Evolutionary conservation across 2,113 vertebrate genomes (phyloP).

Genomic region (Cynocephalus volans): DNA sequence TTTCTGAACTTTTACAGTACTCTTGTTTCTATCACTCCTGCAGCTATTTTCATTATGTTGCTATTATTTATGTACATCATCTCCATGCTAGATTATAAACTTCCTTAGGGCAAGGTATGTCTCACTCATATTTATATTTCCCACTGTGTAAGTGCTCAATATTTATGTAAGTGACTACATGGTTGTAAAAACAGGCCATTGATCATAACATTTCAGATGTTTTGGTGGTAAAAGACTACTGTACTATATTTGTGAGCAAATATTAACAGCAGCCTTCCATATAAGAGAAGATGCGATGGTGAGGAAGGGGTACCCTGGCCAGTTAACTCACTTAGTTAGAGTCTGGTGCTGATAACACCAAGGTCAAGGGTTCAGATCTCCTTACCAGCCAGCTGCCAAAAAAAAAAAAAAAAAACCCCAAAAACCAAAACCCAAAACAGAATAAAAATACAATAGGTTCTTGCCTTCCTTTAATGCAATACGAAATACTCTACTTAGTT

Average conservation of each 20-base stretch:
- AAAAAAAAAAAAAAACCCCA: too few relatives aligned
- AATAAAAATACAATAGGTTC: neutral
- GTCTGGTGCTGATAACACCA: too few relatives aligned
- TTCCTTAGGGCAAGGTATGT: neutral
- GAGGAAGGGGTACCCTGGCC: too few relatives aligned
- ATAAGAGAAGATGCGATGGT: neutral
- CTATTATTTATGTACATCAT: neutral
- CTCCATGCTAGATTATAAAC: conserved; percentile 29
- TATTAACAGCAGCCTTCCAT: conserved; percentile 23
- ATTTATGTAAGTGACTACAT: neutral
- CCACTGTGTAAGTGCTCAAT: neutral
- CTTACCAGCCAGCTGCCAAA: too few relatives aligned
- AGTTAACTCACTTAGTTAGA: too few relatives aligned
- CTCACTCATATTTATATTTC: neutral
- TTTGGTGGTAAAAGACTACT: conserved; percentile 19
- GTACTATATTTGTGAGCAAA: neutral
- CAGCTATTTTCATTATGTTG: neutral
- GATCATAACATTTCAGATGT: neutral
- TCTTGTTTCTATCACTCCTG: conserved; percentile 10
- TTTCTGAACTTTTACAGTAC: neutral
- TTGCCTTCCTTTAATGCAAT: conserved; percentile 18
- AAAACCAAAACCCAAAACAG: too few relatives aligned
- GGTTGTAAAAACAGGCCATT: conserved; percentile 54
- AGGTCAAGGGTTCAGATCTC: too few relatives aligned
- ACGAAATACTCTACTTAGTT: conserved; percentile 9